Evolutionary conservation across 2,888 invertebrate species (phyloP).

Genomic region (Busseola fusca): DNA sequence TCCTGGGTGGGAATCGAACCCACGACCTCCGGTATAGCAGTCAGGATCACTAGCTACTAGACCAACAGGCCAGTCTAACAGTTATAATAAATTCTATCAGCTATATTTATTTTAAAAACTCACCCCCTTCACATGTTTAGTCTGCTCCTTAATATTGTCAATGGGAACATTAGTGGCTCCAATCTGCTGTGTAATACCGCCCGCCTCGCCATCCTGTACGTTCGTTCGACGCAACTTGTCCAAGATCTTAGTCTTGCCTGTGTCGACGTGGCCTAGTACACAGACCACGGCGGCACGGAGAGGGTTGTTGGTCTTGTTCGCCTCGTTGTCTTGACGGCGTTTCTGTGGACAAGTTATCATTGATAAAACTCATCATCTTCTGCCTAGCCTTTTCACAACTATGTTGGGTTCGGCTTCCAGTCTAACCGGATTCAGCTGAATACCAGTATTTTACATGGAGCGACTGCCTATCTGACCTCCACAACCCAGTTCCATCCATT

Average conservation of each 20-base stretch:
- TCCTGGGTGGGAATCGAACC: no score
- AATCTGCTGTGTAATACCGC: slow-evolving; percentile 99
- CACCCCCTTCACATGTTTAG: slow-evolving; percentile 97
- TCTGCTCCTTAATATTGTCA: slow-evolving; percentile 98
- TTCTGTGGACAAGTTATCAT: slow-evolving; percentile 70
- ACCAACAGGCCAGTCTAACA: no score
- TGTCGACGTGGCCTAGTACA: slow-evolving; percentile 99
- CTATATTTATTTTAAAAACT: slow-evolving; percentile 66
- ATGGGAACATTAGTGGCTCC: slow-evolving; percentile 99
- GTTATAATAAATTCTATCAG: no score
- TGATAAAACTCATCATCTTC: no score
- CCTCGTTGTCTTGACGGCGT: slow-evolving; percentile 86
- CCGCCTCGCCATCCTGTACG: slow-evolving; percentile 98
- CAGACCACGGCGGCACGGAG: slow-evolving; percentile 99
- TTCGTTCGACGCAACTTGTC: slow-evolving; percentile 97
- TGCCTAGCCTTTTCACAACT: no score
- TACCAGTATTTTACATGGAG: no score
- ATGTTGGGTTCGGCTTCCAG: no score
- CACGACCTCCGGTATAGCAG: no score
- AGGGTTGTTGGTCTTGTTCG: slow-evolving; percentile 81
- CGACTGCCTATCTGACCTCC: no score
- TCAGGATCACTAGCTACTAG: no score
- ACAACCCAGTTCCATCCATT: no score
- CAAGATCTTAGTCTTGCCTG: slow-evolving; percentile 99
- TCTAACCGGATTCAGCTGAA: no score